Evolutionary conservation across 2,888 invertebrate species (phyloP), one percentile per base, ranked within the genome.

Genomic region (Pediacus dermestoides): DNA sequence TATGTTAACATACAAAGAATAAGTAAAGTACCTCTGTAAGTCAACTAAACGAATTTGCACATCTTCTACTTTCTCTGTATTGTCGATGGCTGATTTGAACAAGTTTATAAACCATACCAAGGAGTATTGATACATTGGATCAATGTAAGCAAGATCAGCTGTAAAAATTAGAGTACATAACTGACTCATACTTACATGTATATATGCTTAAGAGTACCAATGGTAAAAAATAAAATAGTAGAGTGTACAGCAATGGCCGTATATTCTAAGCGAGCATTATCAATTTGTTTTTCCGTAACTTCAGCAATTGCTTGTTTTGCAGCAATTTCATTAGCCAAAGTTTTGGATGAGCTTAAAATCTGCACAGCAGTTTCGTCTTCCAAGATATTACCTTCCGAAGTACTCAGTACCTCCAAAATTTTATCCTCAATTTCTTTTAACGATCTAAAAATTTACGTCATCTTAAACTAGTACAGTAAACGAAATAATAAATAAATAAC

Each of bases 101-200:
- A 95, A 74, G 52, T 87, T 85, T 58, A 95, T 88, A 67, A 93
- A 95, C 95, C 95, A 96, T 2, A 80, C 80, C 54, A 96, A 72
- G 0, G 94, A 94, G 67, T 94, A 96, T 66, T 95, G 94, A 69
- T 96, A 96, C 95, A 95, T 95, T 1, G 94, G 93, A 71, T 96
- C 94, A 50, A 96, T 90, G 59, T 88, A 84, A 3, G 91, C 86
- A 59, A 96, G 70, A 40, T 91, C 88, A 40, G 82, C 88, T 85
- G 61, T 34, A 70, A 70, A 41, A 22, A 32, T 15, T 34, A 10
- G 27, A 9, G 6, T 25, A 4, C 6, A 25, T 9, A n/a, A 28
- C 28, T 28, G n/a, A 13, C 11, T 1, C 25, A 32, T 32, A 21
- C 8, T 16, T 28, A 25, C 16, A 18, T 16, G 6, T 22, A 2